A percentile compares a stretch with the other conserved stretches of the same genome.
These are phyloP conservation scores for Pheosia gnoma DNA, from an alignment of 2,888 invertebrate genomes.

Conservation along the genomic window DNA sequence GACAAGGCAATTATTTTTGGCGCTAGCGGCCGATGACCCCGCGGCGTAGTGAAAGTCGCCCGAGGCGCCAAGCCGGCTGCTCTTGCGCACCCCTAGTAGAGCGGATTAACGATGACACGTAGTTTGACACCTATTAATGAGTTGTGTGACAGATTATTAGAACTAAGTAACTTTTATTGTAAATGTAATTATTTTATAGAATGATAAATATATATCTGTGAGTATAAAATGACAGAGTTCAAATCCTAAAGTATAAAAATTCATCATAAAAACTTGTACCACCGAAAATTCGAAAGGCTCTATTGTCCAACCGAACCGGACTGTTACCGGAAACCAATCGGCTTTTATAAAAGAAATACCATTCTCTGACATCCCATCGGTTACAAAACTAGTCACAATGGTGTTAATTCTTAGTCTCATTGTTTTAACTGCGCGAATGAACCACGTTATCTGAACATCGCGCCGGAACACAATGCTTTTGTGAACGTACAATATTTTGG, in stretches of 20 bases:
- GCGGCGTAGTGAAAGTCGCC: conserved; percentile 71
- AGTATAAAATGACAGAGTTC: background rate
- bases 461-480: conserved; percentile 38
- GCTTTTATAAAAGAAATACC: conserved; percentile 2
- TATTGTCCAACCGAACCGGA: background rate
- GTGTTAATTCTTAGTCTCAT: conserved; percentile 42
- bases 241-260: background rate
- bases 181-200: too few relatives aligned
- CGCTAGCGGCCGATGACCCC: conserved; percentile 61
- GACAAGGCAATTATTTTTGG: conserved; percentile 63
- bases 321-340: conserved; percentile 4
- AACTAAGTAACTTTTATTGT: background rate
- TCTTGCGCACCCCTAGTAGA: conserved; percentile 44
- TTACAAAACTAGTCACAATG: conserved; percentile 6
- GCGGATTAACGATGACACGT: conserved; percentile 12
- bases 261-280: too few relatives aligned
- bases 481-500: conserved; percentile 37
- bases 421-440: conserved; percentile 43
- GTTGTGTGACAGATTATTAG: conserved; percentile 4
- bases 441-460: conserved; percentile 35
- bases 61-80: conserved; percentile 73
- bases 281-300: background rate
- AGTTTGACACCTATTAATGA: conserved; percentile 13
- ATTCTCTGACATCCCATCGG: background rate
- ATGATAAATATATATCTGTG: too few relatives aligned